These are phyloP conservation scores for Eulemur mongoz DNA, from an alignment of 2,797 vertebrate genomes.

Conservation along the genomic window DNA sequence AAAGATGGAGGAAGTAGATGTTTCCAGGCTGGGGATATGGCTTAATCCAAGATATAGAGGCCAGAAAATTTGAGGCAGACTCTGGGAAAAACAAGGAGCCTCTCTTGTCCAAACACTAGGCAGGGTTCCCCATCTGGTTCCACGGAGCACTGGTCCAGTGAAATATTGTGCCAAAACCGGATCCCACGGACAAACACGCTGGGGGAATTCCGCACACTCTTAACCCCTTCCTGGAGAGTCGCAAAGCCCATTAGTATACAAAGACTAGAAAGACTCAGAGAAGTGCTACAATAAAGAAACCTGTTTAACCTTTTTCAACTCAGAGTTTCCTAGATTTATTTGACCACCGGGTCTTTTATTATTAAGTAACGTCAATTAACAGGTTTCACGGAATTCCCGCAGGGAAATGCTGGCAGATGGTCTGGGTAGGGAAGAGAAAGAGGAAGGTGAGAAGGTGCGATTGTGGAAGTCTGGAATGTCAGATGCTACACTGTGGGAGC, in stretches of 20 bases:
- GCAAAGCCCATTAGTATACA: fast-evolving
- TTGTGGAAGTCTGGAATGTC: fast-evolving
- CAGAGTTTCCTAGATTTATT: neutral
- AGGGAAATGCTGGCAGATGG: neutral
- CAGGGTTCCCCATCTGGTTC: neutral
- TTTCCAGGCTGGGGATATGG: neutral
- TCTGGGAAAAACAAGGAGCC: neutral
- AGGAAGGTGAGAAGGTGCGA: neutral
- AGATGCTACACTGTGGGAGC: neutral
- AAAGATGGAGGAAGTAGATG: neutral
- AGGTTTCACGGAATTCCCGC: neutral
- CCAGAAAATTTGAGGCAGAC: neutral
- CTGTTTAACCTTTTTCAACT: neutral
- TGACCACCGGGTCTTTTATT: neutral
- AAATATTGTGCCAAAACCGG: neutral
- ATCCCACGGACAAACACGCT: fast-evolving
- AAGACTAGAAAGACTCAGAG: neutral
- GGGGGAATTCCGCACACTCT: neutral
- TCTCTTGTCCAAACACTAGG: neutral
- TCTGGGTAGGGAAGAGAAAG: neutral
- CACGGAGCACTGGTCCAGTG: fast-evolving
- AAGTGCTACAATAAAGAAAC: neutral
- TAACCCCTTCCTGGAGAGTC: neutral
- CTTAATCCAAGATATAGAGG: neutral
- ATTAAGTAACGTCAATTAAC: constrained; percentile 7